These are phyloP conservation scores for Rhagium mordax DNA, from an alignment of 2,888 invertebrate genomes.

Conservation along the genomic window DNA sequence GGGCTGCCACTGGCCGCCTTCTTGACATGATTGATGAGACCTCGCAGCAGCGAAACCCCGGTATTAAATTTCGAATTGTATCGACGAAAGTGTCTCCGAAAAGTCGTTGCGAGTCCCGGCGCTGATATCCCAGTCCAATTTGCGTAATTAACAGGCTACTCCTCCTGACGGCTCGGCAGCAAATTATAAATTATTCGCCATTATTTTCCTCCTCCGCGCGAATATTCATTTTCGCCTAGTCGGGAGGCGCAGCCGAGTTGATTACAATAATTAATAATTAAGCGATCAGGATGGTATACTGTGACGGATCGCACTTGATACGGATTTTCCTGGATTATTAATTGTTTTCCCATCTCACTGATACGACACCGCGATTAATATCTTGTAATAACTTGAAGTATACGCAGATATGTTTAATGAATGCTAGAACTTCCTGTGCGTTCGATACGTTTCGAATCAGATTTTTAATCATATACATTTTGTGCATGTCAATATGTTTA, in stretches of 20 bases:
- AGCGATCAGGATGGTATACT: not conserved
- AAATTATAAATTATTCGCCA: not conserved
- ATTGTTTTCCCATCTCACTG: not conserved
- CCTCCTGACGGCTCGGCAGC: not conserved
- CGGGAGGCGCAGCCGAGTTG: not conserved
- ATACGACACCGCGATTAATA: not conserved
- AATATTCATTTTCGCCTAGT: not conserved
- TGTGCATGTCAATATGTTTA: no score
- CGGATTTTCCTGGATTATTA: not conserved
- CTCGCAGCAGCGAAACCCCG: no score
- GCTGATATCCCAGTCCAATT: not conserved
- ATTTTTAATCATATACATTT: no score
- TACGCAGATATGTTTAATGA: no score
- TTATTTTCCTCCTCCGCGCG: not conserved
- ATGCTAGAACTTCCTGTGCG: no score
- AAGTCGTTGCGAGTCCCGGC: not conserved
- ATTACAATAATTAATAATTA: conserved; percentile 2
- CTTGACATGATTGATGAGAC: no score
- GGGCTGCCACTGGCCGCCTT: not conserved
- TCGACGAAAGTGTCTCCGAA: not conserved
- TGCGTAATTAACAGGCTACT: not conserved
- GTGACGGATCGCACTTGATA: not conserved
- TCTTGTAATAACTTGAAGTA: no score
- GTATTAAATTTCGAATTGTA: not conserved
- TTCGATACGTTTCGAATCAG: no score